Percentiles rank a stretch among this genome's conserved stretches.
phyloP scores from a whole-genome alignment of 1,140 invertebrate genomes.

The Anoplolepis gracilipes region DNA sequence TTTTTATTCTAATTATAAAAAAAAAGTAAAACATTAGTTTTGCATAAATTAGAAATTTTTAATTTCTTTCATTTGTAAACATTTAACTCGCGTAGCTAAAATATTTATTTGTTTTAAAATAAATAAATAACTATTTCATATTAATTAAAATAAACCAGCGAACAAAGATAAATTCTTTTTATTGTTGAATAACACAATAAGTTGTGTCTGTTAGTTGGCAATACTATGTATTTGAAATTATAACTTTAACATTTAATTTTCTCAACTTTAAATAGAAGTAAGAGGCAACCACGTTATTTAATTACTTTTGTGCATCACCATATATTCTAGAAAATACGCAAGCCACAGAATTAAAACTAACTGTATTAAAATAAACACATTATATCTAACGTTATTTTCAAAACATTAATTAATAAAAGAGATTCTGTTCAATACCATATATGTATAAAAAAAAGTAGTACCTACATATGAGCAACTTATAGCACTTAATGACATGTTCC shows the following conservation, averaged over 20 bases:
- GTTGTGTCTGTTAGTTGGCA: not conserved
- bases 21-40: not conserved
- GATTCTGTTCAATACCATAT: not conserved
- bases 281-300: not conserved
- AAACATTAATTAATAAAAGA: constrained; percentile 8
- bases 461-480: not conserved
- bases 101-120: constrained; percentile 23
- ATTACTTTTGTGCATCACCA: not conserved
- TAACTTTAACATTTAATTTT: constrained; percentile 13
- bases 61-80: not conserved
- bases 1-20: not conserved
- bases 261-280: not conserved
- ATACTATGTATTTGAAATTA: not conserved
- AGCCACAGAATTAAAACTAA: not conserved
- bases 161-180: not conserved
- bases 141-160: constrained; percentile 14
- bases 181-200: not conserved
- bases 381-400: not conserved
- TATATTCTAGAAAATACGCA: not conserved
- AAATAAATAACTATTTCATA: not conserved
- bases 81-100: not conserved
- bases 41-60: constrained; percentile 6
- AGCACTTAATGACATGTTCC: not conserved
- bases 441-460: constrained; percentile 4
- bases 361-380: constrained; percentile 4